These are phyloP conservation scores for Hymenochirus boettgeri DNA, from an alignment of 2,113 vertebrate species.

Conservation along the genomic window DNA sequence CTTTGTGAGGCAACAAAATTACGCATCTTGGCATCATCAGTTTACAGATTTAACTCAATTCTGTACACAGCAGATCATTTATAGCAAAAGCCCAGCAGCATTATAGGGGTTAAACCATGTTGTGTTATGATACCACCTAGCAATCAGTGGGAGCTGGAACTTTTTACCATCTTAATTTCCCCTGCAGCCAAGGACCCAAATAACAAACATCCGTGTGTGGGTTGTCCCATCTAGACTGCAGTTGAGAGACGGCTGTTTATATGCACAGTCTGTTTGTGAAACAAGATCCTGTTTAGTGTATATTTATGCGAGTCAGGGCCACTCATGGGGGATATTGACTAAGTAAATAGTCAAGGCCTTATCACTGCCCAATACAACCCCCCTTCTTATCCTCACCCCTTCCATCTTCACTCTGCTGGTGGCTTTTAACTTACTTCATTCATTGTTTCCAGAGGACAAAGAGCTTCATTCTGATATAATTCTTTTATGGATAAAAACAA, in stretches of 20 bases:
- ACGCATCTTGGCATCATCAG: slow-evolving; percentile 6
- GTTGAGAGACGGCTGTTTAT: slow-evolving; percentile 37
- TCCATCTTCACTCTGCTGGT: too few species aligned
- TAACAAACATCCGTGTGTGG: slow-evolving; percentile 41
- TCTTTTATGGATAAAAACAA: too few species aligned
- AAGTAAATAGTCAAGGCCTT: too few species aligned
- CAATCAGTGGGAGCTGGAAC: slow-evolving; percentile 32
- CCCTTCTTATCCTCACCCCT: too few species aligned
- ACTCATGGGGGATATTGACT: background rate
- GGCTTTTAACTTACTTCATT: too few species aligned
- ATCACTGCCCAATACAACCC: too few species aligned
- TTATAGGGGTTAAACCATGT: slow-evolving; percentile 21
- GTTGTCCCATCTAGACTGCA: slow-evolving; percentile 22
- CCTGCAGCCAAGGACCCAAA: slow-evolving; percentile 37
- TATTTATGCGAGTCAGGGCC: slow-evolving; percentile 13
- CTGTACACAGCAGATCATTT: slow-evolving; percentile 11
- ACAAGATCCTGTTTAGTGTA: slow-evolving; percentile 19
- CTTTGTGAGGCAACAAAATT: slow-evolving; percentile 11
- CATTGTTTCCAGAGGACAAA: too few species aligned
- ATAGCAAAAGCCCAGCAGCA: background rate
- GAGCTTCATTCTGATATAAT: too few species aligned
- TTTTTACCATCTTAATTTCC: slow-evolving; percentile 36
- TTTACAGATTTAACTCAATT: slow-evolving; percentile 21
- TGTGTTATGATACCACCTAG: slow-evolving; percentile 20
- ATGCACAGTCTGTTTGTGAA: slow-evolving; percentile 37